Conservation (phyloP, 2,888 invertebrate genomes). For the Chloromyia formosa region DNA sequence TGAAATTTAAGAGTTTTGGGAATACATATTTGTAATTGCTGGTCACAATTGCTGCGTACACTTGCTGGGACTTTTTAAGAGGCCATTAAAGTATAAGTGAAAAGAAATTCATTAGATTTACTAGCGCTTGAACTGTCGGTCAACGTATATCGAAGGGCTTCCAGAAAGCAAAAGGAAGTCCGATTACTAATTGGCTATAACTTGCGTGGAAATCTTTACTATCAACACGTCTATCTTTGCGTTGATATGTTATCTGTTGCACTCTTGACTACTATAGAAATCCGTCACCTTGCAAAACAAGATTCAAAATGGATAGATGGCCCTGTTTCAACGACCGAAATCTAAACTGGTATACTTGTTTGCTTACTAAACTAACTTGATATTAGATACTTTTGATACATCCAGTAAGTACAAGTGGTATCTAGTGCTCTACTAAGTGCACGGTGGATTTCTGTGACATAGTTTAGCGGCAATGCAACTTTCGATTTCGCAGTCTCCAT, state of each 20-base stretch:
- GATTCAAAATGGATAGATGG: conserved; percentile 1
- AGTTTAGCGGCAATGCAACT: conserved; percentile 30
- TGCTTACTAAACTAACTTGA: background rate
- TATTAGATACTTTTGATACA: conserved; percentile 11
- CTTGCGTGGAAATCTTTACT: too few species aligned
- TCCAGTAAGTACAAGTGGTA: background rate
- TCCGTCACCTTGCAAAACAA: background rate
- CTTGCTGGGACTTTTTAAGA: background rate
- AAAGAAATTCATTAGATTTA: too few species aligned
- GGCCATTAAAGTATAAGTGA: too few species aligned
- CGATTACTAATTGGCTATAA: too few species aligned
- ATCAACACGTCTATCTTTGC: too few species aligned
- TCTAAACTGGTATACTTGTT: conserved; percentile 31
- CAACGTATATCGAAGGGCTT: too few species aligned
- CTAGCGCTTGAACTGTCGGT: too few species aligned
- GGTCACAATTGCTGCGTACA: background rate
- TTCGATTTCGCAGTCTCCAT: conserved; percentile 27
- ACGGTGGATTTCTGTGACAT: conserved; percentile 29
- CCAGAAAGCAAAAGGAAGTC: too few species aligned
- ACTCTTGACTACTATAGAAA: background rate
- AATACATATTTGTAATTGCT: background rate
- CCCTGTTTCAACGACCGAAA: conserved; percentile 39
- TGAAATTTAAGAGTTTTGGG: background rate
- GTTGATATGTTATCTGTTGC: too few species aligned
- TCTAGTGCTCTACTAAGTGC: conserved; percentile 12